A percentile compares a stretch with the other conserved stretches of the same genome.
These are phyloP conservation scores for Mormoops blainvillei DNA, from an alignment of 2,113 vertebrate species.

Conservation along the genomic window DNA sequence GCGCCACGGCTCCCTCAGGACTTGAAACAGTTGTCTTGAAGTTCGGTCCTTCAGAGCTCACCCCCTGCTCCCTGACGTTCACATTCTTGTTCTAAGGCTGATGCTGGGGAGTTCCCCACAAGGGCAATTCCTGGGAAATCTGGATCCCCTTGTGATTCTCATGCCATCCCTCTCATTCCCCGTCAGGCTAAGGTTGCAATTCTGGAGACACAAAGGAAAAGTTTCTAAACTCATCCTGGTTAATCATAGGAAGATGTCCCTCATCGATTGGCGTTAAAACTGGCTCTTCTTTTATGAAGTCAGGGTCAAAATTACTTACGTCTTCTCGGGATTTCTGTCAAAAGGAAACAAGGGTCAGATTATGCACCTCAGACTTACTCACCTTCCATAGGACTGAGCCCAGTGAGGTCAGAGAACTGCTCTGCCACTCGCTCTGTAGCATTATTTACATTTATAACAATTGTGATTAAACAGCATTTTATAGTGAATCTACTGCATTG, in stretches of 20 bases:
- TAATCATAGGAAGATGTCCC: conserved; percentile 88
- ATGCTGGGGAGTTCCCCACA: conserved; percentile 59
- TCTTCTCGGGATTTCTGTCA: conserved; percentile 94
- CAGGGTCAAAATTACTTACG: conserved; percentile 98
- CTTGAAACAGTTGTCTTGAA: conserved; percentile 68
- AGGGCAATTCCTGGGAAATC: conserved; percentile 68
- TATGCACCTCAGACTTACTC: neutral
- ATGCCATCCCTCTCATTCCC: neutral
- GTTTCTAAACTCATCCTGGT: conserved; percentile 95
- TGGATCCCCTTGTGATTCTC: conserved; percentile 38
- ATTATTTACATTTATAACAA: neutral
- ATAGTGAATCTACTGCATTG: neutral
- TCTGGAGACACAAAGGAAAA: conserved; percentile 95
- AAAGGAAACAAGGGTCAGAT: conserved; percentile 63
- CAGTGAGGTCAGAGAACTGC: neutral
- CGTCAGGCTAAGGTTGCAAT: conserved; percentile 73
- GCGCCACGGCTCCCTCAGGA: neutral
- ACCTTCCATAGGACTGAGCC: neutral
- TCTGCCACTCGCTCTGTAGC: neutral
- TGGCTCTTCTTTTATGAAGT: conserved; percentile 97
- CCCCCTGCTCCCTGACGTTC: conserved; percentile 47
- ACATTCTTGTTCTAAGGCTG: conserved; percentile 57
- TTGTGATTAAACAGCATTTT: neutral
- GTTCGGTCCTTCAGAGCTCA: conserved; percentile 55
- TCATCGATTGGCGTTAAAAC: conserved; percentile 94